Evolutionary conservation across 1,140 invertebrate species (phyloP).

Genomic region (Dendroctonus valens): DNA sequence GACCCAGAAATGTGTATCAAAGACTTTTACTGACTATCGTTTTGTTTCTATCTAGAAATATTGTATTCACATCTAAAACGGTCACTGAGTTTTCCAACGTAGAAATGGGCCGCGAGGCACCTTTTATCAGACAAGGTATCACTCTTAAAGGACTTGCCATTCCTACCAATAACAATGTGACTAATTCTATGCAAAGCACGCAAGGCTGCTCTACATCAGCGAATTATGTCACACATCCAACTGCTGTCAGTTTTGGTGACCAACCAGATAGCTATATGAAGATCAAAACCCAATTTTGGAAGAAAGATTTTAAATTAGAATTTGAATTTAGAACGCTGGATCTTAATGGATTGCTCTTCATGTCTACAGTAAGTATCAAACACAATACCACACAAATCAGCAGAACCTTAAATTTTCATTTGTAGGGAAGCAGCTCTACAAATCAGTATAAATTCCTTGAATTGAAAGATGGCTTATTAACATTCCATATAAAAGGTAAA

Average conservation of each 20-base stretch:
- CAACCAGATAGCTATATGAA: constrained; percentile 72
- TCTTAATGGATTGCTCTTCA: constrained; percentile 75
- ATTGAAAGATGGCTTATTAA: constrained; percentile 69
- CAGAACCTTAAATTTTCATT: background rate
- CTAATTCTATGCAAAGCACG: constrained; percentile 46
- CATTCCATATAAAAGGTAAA: constrained; percentile 65
- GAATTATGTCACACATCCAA: constrained; percentile 71
- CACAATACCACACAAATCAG: too few species aligned
- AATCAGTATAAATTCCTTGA: constrained; percentile 69
- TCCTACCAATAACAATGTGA: constrained; percentile 34
- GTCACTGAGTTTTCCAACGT: constrained; percentile 61
- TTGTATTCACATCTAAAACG: constrained; percentile 37
- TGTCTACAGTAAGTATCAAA: constrained; percentile 61
- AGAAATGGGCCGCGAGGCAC: constrained; percentile 67
- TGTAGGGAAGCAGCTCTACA: constrained; percentile 58
- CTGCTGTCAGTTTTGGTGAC: constrained; percentile 86
- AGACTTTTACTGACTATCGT: too few species aligned
- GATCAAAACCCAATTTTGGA: constrained; percentile 64
- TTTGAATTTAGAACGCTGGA: constrained; percentile 86
- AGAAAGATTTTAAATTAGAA: constrained; percentile 70
- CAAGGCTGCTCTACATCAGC: constrained; percentile 62
- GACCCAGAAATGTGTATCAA: too few species aligned
- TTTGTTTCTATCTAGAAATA: constrained; percentile 25
- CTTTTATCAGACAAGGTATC: constrained; percentile 40
- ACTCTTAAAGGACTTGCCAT: constrained; percentile 24